Evolutionary conservation across 2,888 invertebrate genomes (phyloP).

Genomic region (Clusia tigrina): DNA sequence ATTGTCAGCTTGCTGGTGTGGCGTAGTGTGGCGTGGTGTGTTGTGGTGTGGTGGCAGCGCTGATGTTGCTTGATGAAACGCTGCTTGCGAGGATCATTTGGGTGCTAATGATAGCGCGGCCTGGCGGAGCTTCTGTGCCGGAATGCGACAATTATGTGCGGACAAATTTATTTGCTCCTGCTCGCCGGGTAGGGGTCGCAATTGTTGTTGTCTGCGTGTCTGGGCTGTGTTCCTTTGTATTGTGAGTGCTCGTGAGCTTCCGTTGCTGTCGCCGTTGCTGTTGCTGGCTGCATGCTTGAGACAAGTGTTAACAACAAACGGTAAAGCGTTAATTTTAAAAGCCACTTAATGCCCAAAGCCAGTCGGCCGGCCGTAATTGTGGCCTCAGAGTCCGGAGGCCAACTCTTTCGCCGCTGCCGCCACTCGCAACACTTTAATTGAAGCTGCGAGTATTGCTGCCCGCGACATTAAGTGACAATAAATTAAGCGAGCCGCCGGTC

Average conservation of each 20-base stretch:
- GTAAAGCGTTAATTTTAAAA: constrained; percentile 28
- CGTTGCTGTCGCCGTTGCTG: too few relatives aligned
- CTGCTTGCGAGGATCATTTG: constrained; percentile 42
- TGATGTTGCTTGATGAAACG: constrained; percentile 53
- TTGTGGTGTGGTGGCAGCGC: constrained; percentile 26
- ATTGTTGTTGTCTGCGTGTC: too few relatives aligned
- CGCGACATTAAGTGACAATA: constrained; percentile 59
- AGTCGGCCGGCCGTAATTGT: neutral
- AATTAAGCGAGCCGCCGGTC: constrained; percentile 48
- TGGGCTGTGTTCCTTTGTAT: too few relatives aligned
- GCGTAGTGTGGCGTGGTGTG: constrained; percentile 29
- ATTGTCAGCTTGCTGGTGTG: constrained; percentile 53
- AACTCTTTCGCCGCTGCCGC: neutral
- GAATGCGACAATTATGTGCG: too few relatives aligned
- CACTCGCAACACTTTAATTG: neutral
- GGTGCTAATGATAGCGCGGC: constrained; percentile 43
- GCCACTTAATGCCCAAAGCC: neutral
- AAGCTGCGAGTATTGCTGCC: constrained; percentile 28
- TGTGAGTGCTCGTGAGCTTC: too few relatives aligned
- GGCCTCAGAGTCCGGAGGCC: neutral
- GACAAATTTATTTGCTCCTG: too few relatives aligned
- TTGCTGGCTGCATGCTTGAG: neutral
- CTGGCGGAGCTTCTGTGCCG: neutral
- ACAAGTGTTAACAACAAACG: constrained; percentile 42
- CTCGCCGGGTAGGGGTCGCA: too few relatives aligned